phyloP scores from a whole-genome alignment of 92 coral and sea anemone species.

The Zoanthus solanderi region DNA sequence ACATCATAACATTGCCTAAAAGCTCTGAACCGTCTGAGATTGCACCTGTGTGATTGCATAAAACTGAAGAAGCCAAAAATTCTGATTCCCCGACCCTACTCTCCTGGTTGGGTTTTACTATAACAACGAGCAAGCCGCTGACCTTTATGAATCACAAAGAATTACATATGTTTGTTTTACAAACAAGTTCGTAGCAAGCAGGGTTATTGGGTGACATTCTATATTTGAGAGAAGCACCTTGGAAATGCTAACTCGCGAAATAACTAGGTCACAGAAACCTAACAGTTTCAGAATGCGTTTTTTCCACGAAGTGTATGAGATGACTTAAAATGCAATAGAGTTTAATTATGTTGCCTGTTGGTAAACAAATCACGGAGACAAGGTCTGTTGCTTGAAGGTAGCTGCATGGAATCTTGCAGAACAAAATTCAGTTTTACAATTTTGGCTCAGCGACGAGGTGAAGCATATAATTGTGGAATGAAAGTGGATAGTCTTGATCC shows the following conservation, averaged over 20 bases:
- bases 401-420: neutral
- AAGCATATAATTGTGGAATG: neutral
- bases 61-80: no score
- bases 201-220: neutral
- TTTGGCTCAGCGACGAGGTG: neutral
- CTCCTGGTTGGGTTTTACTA: neutral
- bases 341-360: neutral
- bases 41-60: no score
- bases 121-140: constrained; percentile 10
- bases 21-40: no score
- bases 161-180: constrained; percentile 8
- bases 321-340: neutral
- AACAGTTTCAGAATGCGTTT: no score
- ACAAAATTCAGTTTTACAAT: neutral
- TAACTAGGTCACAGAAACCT: neutral
- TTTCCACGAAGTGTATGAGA: neutral
- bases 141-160: neutral
- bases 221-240: constrained; percentile 1
- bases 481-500: neutral
- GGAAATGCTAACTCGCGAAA: neutral
- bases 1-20: no score
- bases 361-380: neutral
- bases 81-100: neutral
- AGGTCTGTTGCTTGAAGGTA: neutral
- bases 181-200: constrained; percentile 7